Evolutionary conservation across 2,113 vertebrate genomes (phyloP).

Genomic region (Sphyrna mokarran): DNA sequence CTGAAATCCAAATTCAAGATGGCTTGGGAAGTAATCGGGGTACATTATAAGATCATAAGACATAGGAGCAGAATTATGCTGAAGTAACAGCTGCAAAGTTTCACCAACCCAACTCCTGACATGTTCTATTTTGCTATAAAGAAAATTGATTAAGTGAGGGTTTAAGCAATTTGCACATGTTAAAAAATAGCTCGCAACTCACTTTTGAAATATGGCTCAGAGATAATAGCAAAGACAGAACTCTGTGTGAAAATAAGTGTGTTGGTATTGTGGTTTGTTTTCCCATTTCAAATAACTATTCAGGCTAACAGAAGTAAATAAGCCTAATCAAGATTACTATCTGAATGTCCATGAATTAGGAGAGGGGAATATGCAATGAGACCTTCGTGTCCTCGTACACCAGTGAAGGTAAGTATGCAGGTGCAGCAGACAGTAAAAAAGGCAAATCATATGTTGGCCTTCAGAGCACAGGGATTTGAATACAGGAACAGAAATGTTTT

Average conservation of each 20-base stretch:
- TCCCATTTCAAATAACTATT: neutral
- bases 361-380: too few species aligned
- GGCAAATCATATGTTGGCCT: too few species aligned
- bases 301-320: neutral
- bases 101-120: neutral
- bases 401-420: too few species aligned
- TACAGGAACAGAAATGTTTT: too few species aligned
- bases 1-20: neutral
- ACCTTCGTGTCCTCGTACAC: too few species aligned
- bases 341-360: too few species aligned
- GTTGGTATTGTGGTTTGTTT: neutral
- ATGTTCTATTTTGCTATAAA: neutral
- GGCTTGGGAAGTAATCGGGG: neutral
- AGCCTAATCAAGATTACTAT: neutral
- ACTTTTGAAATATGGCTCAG: neutral
- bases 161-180: neutral
- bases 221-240: neutral
- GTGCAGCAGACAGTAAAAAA: too few species aligned
- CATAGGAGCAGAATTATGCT: neutral
- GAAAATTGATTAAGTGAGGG: neutral
- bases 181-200: neutral
- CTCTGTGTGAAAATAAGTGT: neutral
- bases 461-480: too few species aligned
- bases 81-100: neutral
- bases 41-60: neutral